Base-by-base conservation (phyloP, 2,888 invertebrate species). In the Tortricodes alternella region DNA sequence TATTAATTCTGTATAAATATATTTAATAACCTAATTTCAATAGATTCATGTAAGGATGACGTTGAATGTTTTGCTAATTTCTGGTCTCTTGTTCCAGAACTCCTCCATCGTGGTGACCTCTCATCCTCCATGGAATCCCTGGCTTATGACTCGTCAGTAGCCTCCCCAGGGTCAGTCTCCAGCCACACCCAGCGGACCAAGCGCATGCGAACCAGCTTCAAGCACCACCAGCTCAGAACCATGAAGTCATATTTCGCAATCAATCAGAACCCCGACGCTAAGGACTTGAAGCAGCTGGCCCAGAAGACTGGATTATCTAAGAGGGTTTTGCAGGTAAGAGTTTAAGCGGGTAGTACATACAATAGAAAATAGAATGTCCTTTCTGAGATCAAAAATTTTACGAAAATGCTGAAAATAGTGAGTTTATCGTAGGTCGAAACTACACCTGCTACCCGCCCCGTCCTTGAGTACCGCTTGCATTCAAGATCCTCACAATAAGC, bases 241-340 rank as follows among this genome's bases (percentile, higher is more conserved):
- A 99, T 99, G 99, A 99, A 99, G 89, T 97, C 97, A 37, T 99
- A 99, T 85, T 99, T 99, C 83, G 96, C 97, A 46, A 96, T 99
- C 77, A 99, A 99, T 91, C 99, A 99, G 89, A 99, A 99, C 88
- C 99, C 99, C 0, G 99, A 99, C 78, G 99, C 99, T 52, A 99
- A 99, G 85, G 99, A 99, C 82, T 92, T 99, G 59, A 99, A 99
- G 81, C 98, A 99, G 78, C 91, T 99, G 64, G 98, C 99, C 0
- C 98, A 99, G 87, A 99, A 99, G 91, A 99, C 99, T 9, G 99
- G 99, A 23, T 92, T 99, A 11, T 98, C 98, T 32, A 99, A 99
- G 91, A 93, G 99, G 75, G 99, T 99, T 13, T 89, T 99, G 57
- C 99, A 99, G 95, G 99, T 99, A n/a, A n/a, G n/a, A n/a, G n/a